Evolutionary conservation across 2,888 invertebrate genomes (phyloP), one percentile per base, ranked within the genome.

Genomic region (Ypsolopha scabrella): DNA sequence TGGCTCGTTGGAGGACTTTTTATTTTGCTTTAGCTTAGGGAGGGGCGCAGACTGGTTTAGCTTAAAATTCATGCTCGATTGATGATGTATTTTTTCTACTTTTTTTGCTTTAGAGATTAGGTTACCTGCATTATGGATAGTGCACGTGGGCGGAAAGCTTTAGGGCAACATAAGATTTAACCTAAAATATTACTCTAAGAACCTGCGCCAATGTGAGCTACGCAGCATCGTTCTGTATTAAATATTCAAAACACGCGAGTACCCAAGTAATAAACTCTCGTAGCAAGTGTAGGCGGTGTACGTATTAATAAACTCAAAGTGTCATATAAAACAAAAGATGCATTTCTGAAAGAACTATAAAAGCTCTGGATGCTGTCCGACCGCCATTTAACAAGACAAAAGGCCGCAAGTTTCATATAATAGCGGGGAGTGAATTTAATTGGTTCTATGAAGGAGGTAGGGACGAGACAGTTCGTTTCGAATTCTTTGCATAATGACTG

Each of bases 401-500:
- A 44, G 13, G 14, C n/a, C 14, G 44, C 44, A 24, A 39, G 39
- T n/a, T 39, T 39, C 39, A 39, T n/a, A 39, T 39, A 39, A 48
- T 38, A 36, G 11, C 11, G 41, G 34, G 34, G 39, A 49, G 33
- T 13, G 13, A 47, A 47, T 47, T 37, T 47, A 47, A 47, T 47
- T 47, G 47, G 47, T 36, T 37, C 45, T 45, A 45, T 45, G 45
- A 45, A 24, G 10, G 24, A 45, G 8, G 13, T 24, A 9, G 43
- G 13, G 34, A 24, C 24, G 24, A n/a, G 33, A 33, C 46, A 35
- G 35, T 46, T 46, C 35, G n/a, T 14, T 36, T 47, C 47, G 47
- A 36, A 14, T 62, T 58, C 56, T 58, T 58, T 52, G 54, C 60
- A 64, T 67, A 68, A 65, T 62, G 67, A 64, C 61, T 62, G 58